Conservation (phyloP, 2,888 invertebrate genomes). For the Sarcophaga rosellei region DNA sequence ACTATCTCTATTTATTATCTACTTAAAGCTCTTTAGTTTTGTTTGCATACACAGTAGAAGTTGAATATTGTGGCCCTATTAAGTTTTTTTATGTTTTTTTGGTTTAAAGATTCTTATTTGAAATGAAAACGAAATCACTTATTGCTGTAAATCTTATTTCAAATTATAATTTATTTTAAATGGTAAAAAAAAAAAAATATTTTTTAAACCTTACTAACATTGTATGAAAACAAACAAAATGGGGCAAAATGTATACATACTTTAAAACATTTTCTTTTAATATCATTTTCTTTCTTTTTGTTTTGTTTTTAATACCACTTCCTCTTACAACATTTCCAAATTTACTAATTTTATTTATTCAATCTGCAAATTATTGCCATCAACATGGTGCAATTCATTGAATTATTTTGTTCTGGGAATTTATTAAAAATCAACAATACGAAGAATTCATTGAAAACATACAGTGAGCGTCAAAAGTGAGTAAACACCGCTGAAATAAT, state of each 20-base stretch:
- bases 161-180: slow-evolving; percentile 4
- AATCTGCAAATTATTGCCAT: neutral
- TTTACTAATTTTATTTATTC: slow-evolving; percentile 24
- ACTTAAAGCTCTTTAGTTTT: neutral
- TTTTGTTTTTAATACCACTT: slow-evolving; percentile 25
- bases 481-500: no score
- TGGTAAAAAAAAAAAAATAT: neutral
- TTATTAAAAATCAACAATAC: no score
- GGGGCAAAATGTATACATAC: neutral
- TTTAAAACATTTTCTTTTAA: neutral
- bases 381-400: neutral
- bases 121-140: slow-evolving; percentile 29
- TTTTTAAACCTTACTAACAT: slow-evolving; percentile 29
- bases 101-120: neutral
- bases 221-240: neutral
- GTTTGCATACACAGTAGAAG: slow-evolving; percentile 2
- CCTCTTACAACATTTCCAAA: slow-evolving; percentile 36
- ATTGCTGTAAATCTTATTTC: slow-evolving; percentile 49
- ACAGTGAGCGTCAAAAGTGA: no score
- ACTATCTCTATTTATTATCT: neutral
- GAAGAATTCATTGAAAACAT: no score
- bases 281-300: neutral
- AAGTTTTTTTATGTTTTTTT: neutral
- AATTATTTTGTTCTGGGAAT: no score
- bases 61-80: neutral